Conservation (phyloP, 1,140 invertebrate genomes). For the Camponotus floridanus region DNA sequence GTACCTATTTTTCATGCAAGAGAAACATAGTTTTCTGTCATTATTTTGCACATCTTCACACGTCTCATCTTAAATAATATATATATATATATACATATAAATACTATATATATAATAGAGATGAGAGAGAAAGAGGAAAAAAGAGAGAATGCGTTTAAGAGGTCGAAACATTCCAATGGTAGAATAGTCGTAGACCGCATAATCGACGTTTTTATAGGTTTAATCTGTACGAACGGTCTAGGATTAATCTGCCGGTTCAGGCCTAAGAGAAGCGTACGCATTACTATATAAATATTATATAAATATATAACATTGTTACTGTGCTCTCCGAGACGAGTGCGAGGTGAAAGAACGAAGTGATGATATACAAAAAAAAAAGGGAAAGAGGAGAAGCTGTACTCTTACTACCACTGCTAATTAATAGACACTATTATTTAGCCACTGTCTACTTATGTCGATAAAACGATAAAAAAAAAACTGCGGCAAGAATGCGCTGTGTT, state of each 20-base stretch:
- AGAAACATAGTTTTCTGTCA: constrained; percentile 83
- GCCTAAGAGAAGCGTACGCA: constrained; percentile 71
- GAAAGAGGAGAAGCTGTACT: constrained; percentile 54
- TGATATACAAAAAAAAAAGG: constrained; percentile 39
- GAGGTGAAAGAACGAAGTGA: constrained; percentile 47
- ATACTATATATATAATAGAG: constrained; percentile 64
- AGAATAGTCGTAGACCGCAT: constrained; percentile 73
- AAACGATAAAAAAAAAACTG: constrained; percentile 52
- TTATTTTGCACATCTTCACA: constrained; percentile 80
- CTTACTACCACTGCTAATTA: constrained; percentile 72
- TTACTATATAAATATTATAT: constrained; percentile 68
- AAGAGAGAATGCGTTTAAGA: constrained; percentile 58
- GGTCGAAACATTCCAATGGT: constrained; percentile 54
- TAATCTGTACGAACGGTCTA: constrained; percentile 73
- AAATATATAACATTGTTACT: constrained; percentile 49
- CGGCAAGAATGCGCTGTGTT: constrained; percentile 34
- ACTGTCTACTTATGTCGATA: constrained; percentile 67
- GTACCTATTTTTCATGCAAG: constrained; percentile 82
- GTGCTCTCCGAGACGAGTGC: constrained; percentile 58
- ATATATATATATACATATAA: constrained; percentile 39
- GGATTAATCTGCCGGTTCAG: constrained; percentile 72
- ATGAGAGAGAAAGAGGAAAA: constrained; percentile 40
- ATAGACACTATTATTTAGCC: constrained; percentile 67
- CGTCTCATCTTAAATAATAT: constrained; percentile 64
- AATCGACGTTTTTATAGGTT: constrained; percentile 72